Conservation (phyloP, 2,113 vertebrate genomes). For the Crotalus horridus region DNA sequence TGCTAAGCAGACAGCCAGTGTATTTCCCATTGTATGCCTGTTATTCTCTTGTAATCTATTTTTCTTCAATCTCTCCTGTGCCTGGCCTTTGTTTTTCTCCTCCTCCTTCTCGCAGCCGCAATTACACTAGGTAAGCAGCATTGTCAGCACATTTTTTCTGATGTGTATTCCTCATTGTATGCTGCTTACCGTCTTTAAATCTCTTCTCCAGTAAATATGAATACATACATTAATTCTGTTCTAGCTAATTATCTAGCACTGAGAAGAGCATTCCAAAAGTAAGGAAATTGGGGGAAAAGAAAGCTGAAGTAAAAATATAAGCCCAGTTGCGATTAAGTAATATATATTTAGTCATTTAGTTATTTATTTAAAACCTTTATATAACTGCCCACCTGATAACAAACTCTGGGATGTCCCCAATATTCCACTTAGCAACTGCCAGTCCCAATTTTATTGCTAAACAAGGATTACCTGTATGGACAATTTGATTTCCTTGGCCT, state of each 20-base stretch:
- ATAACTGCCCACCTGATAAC: neutral
- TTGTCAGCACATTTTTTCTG: neutral
- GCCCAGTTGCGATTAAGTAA: neutral
- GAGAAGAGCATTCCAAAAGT: neutral
- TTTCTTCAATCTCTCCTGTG: neutral
- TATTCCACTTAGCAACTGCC: neutral
- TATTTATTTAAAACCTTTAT: neutral
- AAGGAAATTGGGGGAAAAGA: neutral
- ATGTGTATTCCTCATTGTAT: neutral
- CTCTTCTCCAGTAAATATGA: neutral
- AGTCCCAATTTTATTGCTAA: neutral
- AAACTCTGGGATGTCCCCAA: neutral
- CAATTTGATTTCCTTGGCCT: neutral
- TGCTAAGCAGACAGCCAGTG: neutral
- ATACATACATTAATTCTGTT: neutral
- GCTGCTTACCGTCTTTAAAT: neutral
- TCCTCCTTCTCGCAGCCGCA: neutral
- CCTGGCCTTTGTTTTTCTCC: neutral
- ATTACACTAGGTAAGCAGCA: neutral
- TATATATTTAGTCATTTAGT: neutral
- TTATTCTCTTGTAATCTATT: neutral
- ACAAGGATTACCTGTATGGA: neutral
- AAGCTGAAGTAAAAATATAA: neutral
- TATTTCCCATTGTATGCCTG: neutral
- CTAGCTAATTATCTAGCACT: neutral